A percentile compares a stretch with the other conserved stretches of the same genome.
phyloP scores from a whole-genome alignment of 2,888 invertebrate species.

The Octodonta nipae region DNA sequence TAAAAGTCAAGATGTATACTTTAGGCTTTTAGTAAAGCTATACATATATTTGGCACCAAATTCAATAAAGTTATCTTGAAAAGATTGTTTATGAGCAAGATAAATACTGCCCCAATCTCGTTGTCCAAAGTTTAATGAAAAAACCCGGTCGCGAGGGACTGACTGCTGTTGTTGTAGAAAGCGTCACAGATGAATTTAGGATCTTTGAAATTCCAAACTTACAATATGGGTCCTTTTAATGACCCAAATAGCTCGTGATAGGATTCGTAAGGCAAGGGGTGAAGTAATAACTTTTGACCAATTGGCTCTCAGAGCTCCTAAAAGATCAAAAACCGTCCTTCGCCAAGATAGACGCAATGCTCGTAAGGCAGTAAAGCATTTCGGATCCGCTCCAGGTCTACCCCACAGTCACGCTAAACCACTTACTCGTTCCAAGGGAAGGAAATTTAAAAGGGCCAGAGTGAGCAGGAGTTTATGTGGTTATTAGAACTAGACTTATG shows the following conservation, averaged over 20 bases:
- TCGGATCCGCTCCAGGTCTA: slow-evolving; percentile 94
- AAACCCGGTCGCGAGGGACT: slow-evolving; percentile 75
- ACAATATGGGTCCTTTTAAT: too few relatives aligned
- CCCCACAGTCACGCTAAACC: slow-evolving; percentile 96
- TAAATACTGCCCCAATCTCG: slow-evolving; percentile 87
- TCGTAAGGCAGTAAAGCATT: slow-evolving; percentile 90
- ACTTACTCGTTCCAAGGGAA: slow-evolving; percentile 67
- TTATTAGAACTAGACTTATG: slow-evolving; percentile 63
- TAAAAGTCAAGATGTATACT: slow-evolving; percentile 94
- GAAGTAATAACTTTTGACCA: slow-evolving; percentile 96
- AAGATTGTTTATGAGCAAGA: slow-evolving; percentile 94
- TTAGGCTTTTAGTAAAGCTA: slow-evolving; percentile 83
- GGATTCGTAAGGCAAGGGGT: too few relatives aligned
- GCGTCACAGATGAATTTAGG: too few relatives aligned
- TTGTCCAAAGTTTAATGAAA: slow-evolving; percentile 75
- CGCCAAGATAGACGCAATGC: slow-evolving; percentile 90
- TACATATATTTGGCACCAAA: slow-evolving; percentile 94
- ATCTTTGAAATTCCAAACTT: slow-evolving; percentile 5
- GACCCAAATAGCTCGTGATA: too few relatives aligned
- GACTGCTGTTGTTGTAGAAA: too few relatives aligned
- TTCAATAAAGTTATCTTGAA: slow-evolving; percentile 91
- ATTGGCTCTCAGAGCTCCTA: slow-evolving; percentile 83
- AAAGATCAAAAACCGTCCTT: slow-evolving; percentile 85
- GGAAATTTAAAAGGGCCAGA: slow-evolving; percentile 91
- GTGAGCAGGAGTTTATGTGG: slow-evolving; percentile 93